Percentiles rank a stretch among this genome's conserved stretches.
phyloP scores from a whole-genome alignment of 2,888 invertebrate genomes.

The Cosmorhoe ocellata region DNA sequence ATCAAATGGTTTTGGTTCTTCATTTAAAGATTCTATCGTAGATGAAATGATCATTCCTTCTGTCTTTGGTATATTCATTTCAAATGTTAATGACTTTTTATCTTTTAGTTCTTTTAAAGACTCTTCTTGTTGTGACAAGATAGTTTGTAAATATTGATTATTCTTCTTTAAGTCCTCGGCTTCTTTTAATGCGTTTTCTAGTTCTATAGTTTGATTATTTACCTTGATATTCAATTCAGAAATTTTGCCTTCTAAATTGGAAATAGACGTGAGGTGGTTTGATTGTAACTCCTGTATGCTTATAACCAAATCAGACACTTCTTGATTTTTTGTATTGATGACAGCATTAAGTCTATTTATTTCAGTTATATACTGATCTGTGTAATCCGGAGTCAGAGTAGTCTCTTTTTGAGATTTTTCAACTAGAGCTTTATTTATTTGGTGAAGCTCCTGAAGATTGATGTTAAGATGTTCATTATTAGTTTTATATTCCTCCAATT shows the following conservation, averaged over 20 bases:
- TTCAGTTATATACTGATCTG: slow-evolving; percentile 78
- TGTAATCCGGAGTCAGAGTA: slow-evolving; percentile 60
- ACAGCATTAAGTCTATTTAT: slow-evolving; percentile 81
- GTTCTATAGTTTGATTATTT: slow-evolving; percentile 39
- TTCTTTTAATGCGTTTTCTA: slow-evolving; percentile 47
- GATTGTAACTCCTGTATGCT: slow-evolving; percentile 53
- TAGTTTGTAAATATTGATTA: slow-evolving; percentile 52
- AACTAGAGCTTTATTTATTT: slow-evolving; percentile 57
- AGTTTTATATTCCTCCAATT: slow-evolving; percentile 60
- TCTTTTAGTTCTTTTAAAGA: slow-evolving; percentile 64
- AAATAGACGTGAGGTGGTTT: slow-evolving; percentile 45
- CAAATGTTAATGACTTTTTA: slow-evolving; percentile 65
- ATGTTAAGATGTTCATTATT: slow-evolving; percentile 58
- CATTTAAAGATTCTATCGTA: slow-evolving; percentile 65
- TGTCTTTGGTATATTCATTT: slow-evolving; percentile 79
- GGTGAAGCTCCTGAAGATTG: slow-evolving; percentile 60
- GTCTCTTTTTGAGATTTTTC: slow-evolving; percentile 47
- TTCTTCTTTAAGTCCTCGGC: slow-evolving; percentile 44
- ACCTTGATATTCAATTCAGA: slow-evolving; percentile 60
- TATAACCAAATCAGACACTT: slow-evolving; percentile 63
- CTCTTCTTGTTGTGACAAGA: slow-evolving; percentile 58
- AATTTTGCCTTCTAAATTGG: slow-evolving; percentile 54
- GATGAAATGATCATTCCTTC: slow-evolving; percentile 77
- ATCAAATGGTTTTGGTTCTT: slow-evolving; percentile 49
- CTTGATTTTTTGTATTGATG: slow-evolving; percentile 73